A percentile compares a stretch with the other conserved stretches of the same genome.
Conservation (phyloP, 2,797 vertebrate species). For the Streptopelia turtur region DNA sequence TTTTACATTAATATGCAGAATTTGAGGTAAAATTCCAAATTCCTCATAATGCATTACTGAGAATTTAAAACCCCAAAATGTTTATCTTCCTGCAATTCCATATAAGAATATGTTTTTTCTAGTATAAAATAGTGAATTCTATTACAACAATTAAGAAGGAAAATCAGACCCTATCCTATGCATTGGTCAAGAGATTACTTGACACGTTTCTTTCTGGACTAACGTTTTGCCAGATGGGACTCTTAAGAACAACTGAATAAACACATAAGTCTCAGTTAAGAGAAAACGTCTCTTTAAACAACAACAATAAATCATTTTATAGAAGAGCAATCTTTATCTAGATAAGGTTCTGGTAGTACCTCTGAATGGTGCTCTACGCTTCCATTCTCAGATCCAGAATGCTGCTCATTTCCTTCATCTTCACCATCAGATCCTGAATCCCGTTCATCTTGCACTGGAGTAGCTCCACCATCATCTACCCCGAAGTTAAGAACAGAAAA, state of each 20-base stretch:
- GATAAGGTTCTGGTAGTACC: conserved; percentile 71
- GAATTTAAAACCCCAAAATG: neutral
- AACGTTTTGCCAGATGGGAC: neutral
- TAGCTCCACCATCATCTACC: conserved; percentile 94
- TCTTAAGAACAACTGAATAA: neutral
- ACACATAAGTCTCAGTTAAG: accelerated
- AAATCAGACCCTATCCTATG: neutral
- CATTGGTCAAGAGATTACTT: neutral
- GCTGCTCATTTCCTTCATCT: conserved; percentile 82
- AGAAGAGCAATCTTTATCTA: neutral
- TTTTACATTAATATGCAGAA: neutral
- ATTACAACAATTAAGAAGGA: neutral
- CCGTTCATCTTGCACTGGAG: conserved; percentile 94
- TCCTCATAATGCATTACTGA: neutral
- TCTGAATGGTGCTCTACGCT: conserved; percentile 86
- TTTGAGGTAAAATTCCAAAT: neutral
- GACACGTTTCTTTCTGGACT: neutral
- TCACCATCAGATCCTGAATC: conserved; percentile 89
- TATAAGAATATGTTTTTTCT: neutral
- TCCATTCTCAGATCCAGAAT: conserved; percentile 80
- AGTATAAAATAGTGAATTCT: neutral
- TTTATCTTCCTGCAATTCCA: neutral
- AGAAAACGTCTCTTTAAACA: neutral
- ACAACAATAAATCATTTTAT: neutral
- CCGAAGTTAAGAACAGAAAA: conserved; percentile 33